Base-by-base conservation (phyloP, 2,797 vertebrate genomes). In the Martes flavigula region DNA sequence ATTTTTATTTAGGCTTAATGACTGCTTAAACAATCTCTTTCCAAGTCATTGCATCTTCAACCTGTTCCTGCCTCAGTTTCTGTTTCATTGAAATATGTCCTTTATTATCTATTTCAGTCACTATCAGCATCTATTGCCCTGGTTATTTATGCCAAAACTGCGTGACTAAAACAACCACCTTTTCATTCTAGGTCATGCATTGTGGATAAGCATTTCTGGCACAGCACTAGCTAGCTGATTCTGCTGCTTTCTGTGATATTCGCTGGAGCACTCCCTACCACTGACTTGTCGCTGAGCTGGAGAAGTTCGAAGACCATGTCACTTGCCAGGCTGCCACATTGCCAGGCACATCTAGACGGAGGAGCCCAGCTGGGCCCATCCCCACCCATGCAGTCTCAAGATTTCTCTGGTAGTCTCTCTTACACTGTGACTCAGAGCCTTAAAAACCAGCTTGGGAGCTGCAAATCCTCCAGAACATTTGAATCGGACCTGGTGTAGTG, bases 401-500 rank as follows among this genome's bases (percentile, higher is more conserved):
- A 32, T 70, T 40, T 58, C 14, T 46, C 4, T 30, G 21, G 17
- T 3, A 11, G 4, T 58, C 5, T 46, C 27, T 58, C 38, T 18
- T 35, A 70, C 23, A 68, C 23, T 23, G 14, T 43, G 62, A 72
- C 9, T 27, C 0, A 5, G 27, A 20, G 14, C 21, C 5, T 91
- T 58, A 43, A 56, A 5, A 81, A n/a, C 40, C 14, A 58, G 43
- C 21, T 13, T 2, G 1, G 38, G 72, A 72, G 64, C 35, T 91
- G 48, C 15, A 18, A 82, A 46, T 46, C 48, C 23, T 56, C 35
- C 35, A 12, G n/a, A 58, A 35, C 8, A 15, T 1, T 58, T n/a
- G 1, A 0, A 25, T 40, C 4, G n/a, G 77, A 70, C 18, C 0
- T 56, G 51, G 14, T 10, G 9, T n/a, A 7, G 20, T 25, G 38